phyloP scores from a whole-genome alignment of 1,140 invertebrate species.

The Drosophila albomicans region DNA sequence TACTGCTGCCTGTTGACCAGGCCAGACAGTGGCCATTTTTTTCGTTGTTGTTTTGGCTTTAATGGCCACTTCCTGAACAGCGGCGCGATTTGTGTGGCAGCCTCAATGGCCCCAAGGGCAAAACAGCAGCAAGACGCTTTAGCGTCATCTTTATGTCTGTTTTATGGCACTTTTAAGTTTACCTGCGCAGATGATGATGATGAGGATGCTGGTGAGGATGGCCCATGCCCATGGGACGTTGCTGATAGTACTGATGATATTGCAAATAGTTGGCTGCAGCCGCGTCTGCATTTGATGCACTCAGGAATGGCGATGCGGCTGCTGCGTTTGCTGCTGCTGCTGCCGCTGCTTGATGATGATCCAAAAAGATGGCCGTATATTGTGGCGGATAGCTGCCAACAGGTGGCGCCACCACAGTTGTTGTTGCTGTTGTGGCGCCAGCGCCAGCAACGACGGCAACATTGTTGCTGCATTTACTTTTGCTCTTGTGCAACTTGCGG shows the following conservation, averaged over 20 bases:
- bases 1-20: constrained; percentile 18
- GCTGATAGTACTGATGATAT: constrained; percentile 73
- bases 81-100: constrained; percentile 25
- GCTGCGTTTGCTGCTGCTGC: constrained; percentile 56
- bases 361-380: constrained; percentile 73
- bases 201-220: constrained; percentile 48
- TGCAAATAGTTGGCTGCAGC: constrained; percentile 58
- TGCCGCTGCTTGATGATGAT: constrained; percentile 53
- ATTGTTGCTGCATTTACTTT: constrained; percentile 54
- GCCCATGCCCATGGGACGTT: constrained; percentile 48
- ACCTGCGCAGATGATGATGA: constrained; percentile 61
- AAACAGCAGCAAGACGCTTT: neutral
- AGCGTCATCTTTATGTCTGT: constrained; percentile 30
- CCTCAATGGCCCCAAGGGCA: constrained; percentile 27
- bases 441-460: constrained; percentile 27
- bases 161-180: constrained; percentile 31
- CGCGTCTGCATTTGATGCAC: constrained; percentile 39
- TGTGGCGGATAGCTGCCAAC: constrained; percentile 67
- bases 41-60: constrained; percentile 3
- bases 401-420: constrained; percentile 37
- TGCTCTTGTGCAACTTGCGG: constrained; percentile 60
- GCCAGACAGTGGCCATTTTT: constrained; percentile 42
- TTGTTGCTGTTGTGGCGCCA: constrained; percentile 12
- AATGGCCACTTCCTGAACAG: constrained; percentile 31
- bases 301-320: constrained; percentile 53